Conservation (phyloP, 2,113 vertebrate species). For the Cercopithecus mona region DNA sequence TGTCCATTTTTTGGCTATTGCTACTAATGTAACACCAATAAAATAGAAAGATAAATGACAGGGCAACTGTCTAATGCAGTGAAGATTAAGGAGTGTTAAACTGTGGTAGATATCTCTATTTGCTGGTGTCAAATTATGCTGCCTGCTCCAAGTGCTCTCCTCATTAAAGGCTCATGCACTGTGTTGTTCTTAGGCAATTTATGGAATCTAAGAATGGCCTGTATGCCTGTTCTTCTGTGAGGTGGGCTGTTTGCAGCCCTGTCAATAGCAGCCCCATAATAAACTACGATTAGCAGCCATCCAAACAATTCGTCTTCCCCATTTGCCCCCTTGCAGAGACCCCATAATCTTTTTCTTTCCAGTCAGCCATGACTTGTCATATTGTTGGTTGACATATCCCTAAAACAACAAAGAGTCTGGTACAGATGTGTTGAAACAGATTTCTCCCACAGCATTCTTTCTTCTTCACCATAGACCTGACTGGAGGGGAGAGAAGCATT, state of each 20-base stretch:
- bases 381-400: conserved; percentile 61
- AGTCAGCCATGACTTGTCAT: conserved; percentile 52
- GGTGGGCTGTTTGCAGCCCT: conserved; percentile 73
- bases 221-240: conserved; percentile 79
- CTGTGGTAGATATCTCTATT: conserved; percentile 80
- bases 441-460: not conserved
- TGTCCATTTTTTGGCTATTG: conserved; percentile 76
- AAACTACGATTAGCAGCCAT: conserved; percentile 76
- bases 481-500: not conserved
- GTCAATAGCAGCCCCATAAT: conserved; percentile 63
- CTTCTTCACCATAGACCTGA: not conserved
- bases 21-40: conserved; percentile 75
- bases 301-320: conserved; percentile 64
- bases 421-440: not conserved
- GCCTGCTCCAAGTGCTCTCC: conserved; percentile 74
- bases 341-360: conserved; percentile 64
- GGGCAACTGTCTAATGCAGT: conserved; percentile 82
- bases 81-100: conserved; percentile 84
- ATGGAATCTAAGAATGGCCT: conserved; percentile 77
- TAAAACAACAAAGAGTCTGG: conserved; percentile 55
- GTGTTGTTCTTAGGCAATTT: conserved; percentile 77
- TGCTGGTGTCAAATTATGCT: conserved; percentile 83
- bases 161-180: conserved; percentile 70
- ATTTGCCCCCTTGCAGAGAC: conserved; percentile 37
- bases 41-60: conserved; percentile 81